Evolutionary conservation across 1,140 invertebrate genomes (phyloP), one percentile per base, ranked within the genome.

Genomic region (Helicoverpa armigera): DNA sequence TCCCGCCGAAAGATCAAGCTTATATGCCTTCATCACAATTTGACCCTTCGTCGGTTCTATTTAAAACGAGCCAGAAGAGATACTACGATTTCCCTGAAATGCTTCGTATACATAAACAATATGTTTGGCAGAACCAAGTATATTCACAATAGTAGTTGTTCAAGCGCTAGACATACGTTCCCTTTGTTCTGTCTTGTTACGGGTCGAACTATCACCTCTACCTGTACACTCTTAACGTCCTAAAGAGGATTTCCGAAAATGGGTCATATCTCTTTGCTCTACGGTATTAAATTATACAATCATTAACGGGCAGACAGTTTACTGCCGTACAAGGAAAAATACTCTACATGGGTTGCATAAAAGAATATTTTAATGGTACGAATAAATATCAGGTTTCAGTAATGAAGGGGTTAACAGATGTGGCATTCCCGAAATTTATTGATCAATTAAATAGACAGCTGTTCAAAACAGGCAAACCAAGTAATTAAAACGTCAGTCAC

Each of bases 391-490:
- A 10, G 16, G 65, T 50, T 69, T 69, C 50, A 50, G 14, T 69
- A 50, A 69, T 16, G 18, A 43, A 69, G 16, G 43, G 65, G 43
- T 48, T 18, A 48, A 69, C 43, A 50, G 18, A 43, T 69, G 65
- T 69, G 3, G 50, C 35, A 35, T 69, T 69, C 5, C 43, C 70
- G 23, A 73, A 73, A 73, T 69, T 69, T 50, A 69, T 48, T 69
- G 16, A 18, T 43, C 43, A 69, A 69, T 61, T 18, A 72, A 72
- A 72, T 43, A 76, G 76, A 81, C 72, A 69, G 53, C 72, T 76
- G 73, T 79, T 74, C 14, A 63, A 81, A 56, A 76, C 76, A 23
- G 73, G 73, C 56, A 73, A 67, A 5, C 35, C 35, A 43, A 48
- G 72, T 75, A 75, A 80, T 80, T 54, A 65, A 72, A 53, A 43